These are phyloP conservation scores for Drosophila borborema DNA, from an alignment of 2,888 invertebrate species.

Conservation along the genomic window DNA sequence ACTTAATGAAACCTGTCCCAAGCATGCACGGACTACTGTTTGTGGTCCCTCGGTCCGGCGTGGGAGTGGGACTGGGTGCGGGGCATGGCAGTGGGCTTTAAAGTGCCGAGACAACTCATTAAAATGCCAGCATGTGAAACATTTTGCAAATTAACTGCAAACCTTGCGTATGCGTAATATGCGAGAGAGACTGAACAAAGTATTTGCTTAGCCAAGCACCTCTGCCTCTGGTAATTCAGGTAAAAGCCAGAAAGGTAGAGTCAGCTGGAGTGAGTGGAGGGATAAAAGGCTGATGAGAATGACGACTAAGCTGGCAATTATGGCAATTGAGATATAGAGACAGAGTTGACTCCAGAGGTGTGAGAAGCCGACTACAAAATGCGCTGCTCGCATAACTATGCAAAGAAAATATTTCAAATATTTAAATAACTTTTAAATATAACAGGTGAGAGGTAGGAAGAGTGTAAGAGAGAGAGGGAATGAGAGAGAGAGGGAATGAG, in stretches of 20 bases:
- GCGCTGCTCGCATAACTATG: constrained; percentile 10
- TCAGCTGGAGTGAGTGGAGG: background rate
- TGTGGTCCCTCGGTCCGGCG: constrained; percentile 8
- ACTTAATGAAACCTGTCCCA: constrained; percentile 47
- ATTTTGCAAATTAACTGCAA: constrained; percentile 80
- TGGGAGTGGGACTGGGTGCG: background rate
- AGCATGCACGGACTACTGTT: constrained; percentile 8
- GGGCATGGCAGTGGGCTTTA: constrained; percentile 18
- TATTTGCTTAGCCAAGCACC: constrained; percentile 62
- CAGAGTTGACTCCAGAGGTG: background rate
- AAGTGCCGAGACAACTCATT: constrained; percentile 70
- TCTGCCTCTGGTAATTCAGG: background rate
- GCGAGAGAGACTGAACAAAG: constrained; percentile 52
- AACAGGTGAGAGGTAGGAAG: too few species aligned
- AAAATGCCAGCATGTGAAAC: constrained; percentile 68
- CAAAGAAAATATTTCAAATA: background rate
- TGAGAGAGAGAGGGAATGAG: too few species aligned
- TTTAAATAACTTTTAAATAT: background rate
- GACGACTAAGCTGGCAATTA: constrained; percentile 59
- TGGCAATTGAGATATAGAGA: constrained; percentile 35
- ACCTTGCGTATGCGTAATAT: constrained; percentile 74
- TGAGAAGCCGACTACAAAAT: constrained; percentile 24
- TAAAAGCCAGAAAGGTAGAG: background rate
- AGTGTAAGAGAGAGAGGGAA: too few species aligned
- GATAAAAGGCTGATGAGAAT: constrained; percentile 37